phyloP scores from a whole-genome alignment of 2,113 vertebrate genomes.

The Ahaetulla prasina region DNA sequence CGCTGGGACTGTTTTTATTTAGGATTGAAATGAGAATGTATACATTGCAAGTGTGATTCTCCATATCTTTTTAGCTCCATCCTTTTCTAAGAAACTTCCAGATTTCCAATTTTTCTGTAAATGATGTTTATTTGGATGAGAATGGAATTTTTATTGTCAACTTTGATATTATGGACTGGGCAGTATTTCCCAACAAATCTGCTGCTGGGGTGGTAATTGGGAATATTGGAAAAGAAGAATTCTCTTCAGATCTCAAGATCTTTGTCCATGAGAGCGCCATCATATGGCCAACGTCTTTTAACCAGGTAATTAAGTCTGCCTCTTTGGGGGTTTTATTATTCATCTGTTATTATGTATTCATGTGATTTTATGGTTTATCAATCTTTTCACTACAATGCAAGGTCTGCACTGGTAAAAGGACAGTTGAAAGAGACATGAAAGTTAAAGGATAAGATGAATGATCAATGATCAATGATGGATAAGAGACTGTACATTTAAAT shows the following conservation, averaged over 20 bases:
- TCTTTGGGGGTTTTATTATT: not conserved
- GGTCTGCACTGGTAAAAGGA: too few species aligned
- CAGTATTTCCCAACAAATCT: not conserved
- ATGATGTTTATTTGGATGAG: not conserved
- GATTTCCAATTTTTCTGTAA: not conserved
- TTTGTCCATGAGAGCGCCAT: not conserved
- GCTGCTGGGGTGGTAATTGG: not conserved
- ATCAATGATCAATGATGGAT: too few species aligned
- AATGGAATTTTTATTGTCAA: not conserved
- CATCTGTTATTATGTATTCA: accelerated
- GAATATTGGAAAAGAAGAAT: not conserved
- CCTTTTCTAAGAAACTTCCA: not conserved
- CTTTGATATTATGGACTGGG: not conserved
- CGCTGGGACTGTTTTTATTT: not conserved
- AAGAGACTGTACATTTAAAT: too few species aligned
- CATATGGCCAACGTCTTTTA: not conserved
- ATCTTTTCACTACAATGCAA: not conserved
- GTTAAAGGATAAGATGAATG: too few species aligned
- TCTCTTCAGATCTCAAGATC: not conserved
- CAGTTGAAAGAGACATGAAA: too few species aligned
- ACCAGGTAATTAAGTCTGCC: not conserved
- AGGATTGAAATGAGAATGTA: not conserved
- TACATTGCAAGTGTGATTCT: not conserved
- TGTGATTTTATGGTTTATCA: not conserved
- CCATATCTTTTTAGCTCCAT: not conserved